Evolutionary conservation across 2,113 vertebrate species (phyloP), one percentile per base, ranked within the genome.

Genomic region (Seriola rivoliana): DNA sequence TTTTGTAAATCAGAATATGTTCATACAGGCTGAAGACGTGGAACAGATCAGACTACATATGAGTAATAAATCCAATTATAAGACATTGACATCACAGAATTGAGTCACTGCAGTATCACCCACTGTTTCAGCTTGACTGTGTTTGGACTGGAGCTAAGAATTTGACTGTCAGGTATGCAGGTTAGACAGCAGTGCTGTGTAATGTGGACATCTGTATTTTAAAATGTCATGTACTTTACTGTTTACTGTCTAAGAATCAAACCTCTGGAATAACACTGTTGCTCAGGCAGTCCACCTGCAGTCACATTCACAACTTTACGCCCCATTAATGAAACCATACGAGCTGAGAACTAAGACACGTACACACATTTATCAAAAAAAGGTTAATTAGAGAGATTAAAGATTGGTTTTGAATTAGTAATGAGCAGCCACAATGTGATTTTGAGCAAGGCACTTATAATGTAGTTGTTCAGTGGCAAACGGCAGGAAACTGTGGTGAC

Each of bases 401-500:
- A 21, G 32, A 66, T 13, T 2, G 4, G 1, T 17, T 21, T 52
- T 60, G 16, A 36, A 17, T 46, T 2, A 10, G 13, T 9, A 29
- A 6, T 2, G 4, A 50, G 4, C 3, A 13, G 16, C 19, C 1
- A 3, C 2, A 1, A 21, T n/a, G 16, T 29, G 23, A 21, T 23
- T 5, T 80, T 34, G 2, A 64, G 62, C 79, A 76, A 72, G 54
- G 54, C 75, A 79, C 59, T 59, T 46, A 11, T 12, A 7, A 11
- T 11, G 38, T 8, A 52, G 29, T 19, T 36, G n/a, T 17, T 36
- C 16, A 4, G n/a, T 3, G 1, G 32, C 6, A 50, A 50, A 50
- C 13, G 0, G 25, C 64, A 69, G 50, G 52, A 83, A 80, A 44
- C 34, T 52, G 25, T 63, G 65, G 38, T 58, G 72, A 29, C 23